Percentiles rank a stretch among this genome's conserved stretches.
Conservation (phyloP, 2,797 vertebrate genomes). For the Spinibarbus caldwelli region DNA sequence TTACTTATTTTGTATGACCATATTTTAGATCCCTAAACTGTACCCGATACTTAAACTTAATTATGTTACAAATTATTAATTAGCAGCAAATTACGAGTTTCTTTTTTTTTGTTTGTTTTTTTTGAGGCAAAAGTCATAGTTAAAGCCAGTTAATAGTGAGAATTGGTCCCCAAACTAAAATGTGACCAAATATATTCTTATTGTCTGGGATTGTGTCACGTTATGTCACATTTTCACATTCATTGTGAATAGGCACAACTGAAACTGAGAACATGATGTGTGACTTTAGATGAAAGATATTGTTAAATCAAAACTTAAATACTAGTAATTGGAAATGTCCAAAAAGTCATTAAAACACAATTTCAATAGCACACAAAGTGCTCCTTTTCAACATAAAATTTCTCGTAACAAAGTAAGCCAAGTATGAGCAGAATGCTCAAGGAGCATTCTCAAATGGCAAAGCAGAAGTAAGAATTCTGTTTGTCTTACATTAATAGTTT, state of each 20-base stretch:
- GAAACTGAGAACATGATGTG: no score
- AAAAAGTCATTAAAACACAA: background rate
- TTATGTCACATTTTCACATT: background rate
- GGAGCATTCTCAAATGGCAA: background rate
- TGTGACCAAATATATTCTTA: background rate
- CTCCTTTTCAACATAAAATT: background rate
- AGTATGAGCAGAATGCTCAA: background rate
- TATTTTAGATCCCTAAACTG: no score
- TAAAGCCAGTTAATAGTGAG: background rate
- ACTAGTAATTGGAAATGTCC: no score
- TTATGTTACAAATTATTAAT: background rate
- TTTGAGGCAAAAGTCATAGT: background rate
- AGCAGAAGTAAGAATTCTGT: slow-evolving; percentile 25
- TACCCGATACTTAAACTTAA: background rate
- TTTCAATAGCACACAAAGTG: background rate
- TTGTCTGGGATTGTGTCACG: background rate
- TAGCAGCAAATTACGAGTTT: background rate
- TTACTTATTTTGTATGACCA: no score
- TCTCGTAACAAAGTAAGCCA: background rate
- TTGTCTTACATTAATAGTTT: slow-evolving; percentile 16
- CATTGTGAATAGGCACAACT: background rate
- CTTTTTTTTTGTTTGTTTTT: no score
- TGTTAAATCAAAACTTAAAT: background rate
- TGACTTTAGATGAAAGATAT: no score
- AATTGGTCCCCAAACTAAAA: background rate